Evolutionary conservation across 53 echinoderm and acorn worm genomes (phyloP).

Genomic region (Paracentrotus lividus): DNA sequence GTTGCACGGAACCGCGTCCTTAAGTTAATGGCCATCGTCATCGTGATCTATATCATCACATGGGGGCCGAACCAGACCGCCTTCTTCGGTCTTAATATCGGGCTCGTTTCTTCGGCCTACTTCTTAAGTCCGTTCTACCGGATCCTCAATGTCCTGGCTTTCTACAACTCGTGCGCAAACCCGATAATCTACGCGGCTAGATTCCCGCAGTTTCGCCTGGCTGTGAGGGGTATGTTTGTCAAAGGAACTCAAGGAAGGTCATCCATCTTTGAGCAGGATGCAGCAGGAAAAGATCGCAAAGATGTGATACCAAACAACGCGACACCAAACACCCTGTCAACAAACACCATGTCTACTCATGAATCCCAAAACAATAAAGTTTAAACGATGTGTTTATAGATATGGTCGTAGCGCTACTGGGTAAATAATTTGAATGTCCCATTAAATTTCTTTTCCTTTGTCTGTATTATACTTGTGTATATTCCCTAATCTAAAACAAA

Average conservation of each 20-base stretch:
- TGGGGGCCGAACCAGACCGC: conserved; percentile 81
- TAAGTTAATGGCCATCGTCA: conserved; percentile 76
- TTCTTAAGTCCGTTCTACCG: conserved; percentile 70
- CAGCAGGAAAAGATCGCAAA: background rate
- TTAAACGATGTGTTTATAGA: background rate
- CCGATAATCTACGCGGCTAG: conserved; percentile 77
- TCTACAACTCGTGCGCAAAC: conserved; percentile 79
- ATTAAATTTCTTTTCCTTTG: too few relatives aligned
- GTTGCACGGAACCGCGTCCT: conserved; percentile 75
- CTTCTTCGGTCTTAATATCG: conserved; percentile 75
- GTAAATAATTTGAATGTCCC: too few relatives aligned
- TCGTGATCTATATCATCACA: conserved; percentile 81
- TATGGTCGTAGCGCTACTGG: too few relatives aligned
- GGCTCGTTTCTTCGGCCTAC: conserved; percentile 61
- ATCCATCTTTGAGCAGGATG: conserved; percentile 34
- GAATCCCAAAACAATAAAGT: background rate
- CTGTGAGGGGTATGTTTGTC: conserved; percentile 4
- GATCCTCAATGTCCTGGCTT: conserved; percentile 76
- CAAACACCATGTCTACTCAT: background rate
- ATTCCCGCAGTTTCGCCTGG: conserved; percentile 50
- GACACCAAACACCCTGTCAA: background rate
- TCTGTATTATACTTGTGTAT: too few relatives aligned
- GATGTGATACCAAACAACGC: background rate
- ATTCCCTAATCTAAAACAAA: too few relatives aligned
- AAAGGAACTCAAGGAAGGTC: background rate